phyloP scores from a whole-genome alignment of 1,140 invertebrate species.

The Lanistes nyassanus region DNA sequence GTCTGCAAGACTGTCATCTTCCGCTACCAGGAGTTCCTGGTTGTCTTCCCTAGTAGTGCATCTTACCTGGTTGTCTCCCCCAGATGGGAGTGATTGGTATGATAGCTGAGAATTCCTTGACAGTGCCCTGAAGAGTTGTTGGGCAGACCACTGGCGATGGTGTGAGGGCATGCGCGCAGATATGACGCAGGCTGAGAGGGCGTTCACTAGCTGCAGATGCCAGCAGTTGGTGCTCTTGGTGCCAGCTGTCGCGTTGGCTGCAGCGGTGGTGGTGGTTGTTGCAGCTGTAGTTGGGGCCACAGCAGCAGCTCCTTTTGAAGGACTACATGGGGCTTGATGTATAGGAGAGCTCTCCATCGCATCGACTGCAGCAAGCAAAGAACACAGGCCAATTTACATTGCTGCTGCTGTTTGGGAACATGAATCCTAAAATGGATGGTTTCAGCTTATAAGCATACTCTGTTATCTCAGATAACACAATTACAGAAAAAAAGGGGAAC shows the following conservation, averaged over 20 bases:
- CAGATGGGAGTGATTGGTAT: background rate
- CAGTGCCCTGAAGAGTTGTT: constrained; percentile 69
- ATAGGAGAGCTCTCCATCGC: no score
- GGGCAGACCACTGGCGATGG: constrained; percentile 74
- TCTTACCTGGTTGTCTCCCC: constrained; percentile 21
- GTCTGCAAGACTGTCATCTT: background rate
- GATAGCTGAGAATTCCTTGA: constrained; percentile 9
- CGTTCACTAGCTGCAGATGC: constrained; percentile 73
- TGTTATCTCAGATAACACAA: no score
- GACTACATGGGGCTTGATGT: no score
- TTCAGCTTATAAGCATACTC: no score
- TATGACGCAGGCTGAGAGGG: constrained; percentile 74
- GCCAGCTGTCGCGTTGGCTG: constrained; percentile 33
- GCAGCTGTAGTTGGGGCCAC: background rate
- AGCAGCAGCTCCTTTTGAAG: background rate
- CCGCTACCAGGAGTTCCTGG: background rate
- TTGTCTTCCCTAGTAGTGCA: background rate
- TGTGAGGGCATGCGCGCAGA: constrained; percentile 68
- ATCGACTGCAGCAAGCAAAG: background rate
- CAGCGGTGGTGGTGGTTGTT: background rate
- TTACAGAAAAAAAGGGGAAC: no score
- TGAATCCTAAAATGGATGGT: no score
- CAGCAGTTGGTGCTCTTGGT: constrained; percentile 47
- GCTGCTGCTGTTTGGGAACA: no score
- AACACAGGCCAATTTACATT: no score